These are phyloP conservation scores for Cebus imitator DNA, from an alignment of 2,113 vertebrate species.

Conservation along the genomic window DNA sequence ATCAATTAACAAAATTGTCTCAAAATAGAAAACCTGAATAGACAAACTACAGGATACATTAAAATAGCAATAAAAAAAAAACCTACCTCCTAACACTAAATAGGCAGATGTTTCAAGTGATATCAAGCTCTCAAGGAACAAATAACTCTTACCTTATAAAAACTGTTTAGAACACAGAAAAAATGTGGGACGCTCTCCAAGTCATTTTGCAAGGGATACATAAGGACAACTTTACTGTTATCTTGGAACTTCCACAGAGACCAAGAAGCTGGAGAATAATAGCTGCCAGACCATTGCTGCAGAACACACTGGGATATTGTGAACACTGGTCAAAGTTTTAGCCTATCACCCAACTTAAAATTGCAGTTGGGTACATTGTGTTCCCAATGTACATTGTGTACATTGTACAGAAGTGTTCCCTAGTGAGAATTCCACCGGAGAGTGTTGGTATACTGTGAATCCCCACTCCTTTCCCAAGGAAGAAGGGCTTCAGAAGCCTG, in stretches of 20 bases:
- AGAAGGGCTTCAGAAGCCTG: background rate
- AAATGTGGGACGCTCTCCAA: background rate
- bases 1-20: background rate
- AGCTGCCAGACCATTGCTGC: fast-evolving
- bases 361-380: background rate
- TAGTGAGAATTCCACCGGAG: background rate
- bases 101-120: slow-evolving; percentile 10
- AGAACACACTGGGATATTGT: background rate
- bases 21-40: slow-evolving; percentile 16
- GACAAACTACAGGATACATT: background rate
- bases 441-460: background rate
- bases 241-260: background rate
- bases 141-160: slow-evolving; percentile 40
- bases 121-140: background rate
- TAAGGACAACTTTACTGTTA: background rate
- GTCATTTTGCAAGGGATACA: background rate
- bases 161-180: background rate
- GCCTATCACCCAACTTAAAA: background rate
- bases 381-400: too few relatives aligned
- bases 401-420: background rate
- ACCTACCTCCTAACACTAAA: background rate
- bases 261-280: background rate
- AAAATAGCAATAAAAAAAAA: background rate
- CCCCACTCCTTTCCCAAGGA: fast-evolving
- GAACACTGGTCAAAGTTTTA: background rate